Base-by-base conservation (phyloP, 2,888 invertebrate genomes). In the Bugula neritina region DNA sequence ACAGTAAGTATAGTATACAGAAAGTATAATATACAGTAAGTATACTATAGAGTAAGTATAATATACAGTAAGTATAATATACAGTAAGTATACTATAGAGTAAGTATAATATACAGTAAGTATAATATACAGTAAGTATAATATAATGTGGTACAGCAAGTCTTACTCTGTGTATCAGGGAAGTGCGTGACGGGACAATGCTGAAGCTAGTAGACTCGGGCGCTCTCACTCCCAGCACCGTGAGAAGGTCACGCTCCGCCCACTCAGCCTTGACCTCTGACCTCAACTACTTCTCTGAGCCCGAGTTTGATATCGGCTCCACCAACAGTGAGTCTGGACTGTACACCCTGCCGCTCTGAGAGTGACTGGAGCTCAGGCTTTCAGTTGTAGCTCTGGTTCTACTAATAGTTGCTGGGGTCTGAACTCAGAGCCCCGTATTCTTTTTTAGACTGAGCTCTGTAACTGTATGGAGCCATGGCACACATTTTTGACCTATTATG, bases 1-100 rank as follows among this genome's bases (percentile, higher is more conserved):
- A 17, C 43, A 43, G 43, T 43, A 43, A 43, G 43, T 43, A 17
- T 43, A 43, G 17, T 17, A 5, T 43, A 17, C 43, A 43, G 43
- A 10, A 43, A 43, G 10, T 43, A 43, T 17, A n/a, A 98, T 86
- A 89, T 95, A 77, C 79, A 80, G 85, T 85, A 75, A 76, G 77
- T 71, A 35, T 27, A 71, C 17, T n/a, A n/a, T n/a, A n/a, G n/a
- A n/a, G n/a, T n/a, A n/a, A n/a, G n/a, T n/a, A n/a, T n/a, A 43
- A 17, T 17, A 5, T 43, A 17, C 43, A 43, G 43, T 43, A 43
- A 43, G 43, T 43, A 17, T 43, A 43, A 43, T 17, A 5, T 43
- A 17, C 43, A 43, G 43, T 43, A 43, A 43, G 43, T 43, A 17
- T 43, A 43, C 5, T 17, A 5, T 43, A 17, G 10, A 43, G 43